phyloP scores from a whole-genome alignment of 2,797 vertebrate species.

The Jordanella pulchra region DNA sequence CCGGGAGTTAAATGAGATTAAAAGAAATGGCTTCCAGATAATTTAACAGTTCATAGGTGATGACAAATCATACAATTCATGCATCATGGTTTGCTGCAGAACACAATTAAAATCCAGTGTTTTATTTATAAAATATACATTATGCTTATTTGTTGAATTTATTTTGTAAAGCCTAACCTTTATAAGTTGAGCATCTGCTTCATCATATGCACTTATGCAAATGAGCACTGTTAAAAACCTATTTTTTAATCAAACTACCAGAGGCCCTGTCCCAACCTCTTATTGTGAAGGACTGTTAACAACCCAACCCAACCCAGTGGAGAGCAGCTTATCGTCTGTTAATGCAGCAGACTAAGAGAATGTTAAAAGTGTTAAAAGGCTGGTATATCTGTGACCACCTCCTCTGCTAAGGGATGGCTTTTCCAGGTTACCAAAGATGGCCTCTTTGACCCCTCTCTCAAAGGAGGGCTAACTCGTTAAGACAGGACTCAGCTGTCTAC shows the following conservation, averaged over 20 bases:
- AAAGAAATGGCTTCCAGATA: slow-evolving; percentile 19
- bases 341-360: slow-evolving; percentile 25
- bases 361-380: slow-evolving; percentile 31
- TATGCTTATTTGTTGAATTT: too few relatives aligned
- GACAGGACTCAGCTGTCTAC: too few relatives aligned
- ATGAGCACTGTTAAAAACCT: slow-evolving; percentile 12
- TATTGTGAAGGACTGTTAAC: slow-evolving; percentile 22
- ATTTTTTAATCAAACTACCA: slow-evolving; percentile 31
- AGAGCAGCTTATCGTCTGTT: slow-evolving; percentile 31
- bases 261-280: slow-evolving; percentile 12
- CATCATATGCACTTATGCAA: slow-evolving; percentile 34
- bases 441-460: too few relatives aligned
- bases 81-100: neutral
- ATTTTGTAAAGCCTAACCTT: slow-evolving; percentile 11
- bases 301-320: slow-evolving; percentile 26
- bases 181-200: slow-evolving; percentile 19
- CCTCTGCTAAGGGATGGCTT: too few relatives aligned
- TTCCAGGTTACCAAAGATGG: too few relatives aligned
- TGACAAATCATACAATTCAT: slow-evolving; percentile 37
- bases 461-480: too few relatives aligned
- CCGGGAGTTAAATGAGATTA: slow-evolving; percentile 6
- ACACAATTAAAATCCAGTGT: slow-evolving; percentile 16
- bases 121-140: too few relatives aligned
- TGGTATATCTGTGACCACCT: too few relatives aligned
- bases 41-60: slow-evolving; percentile 16